phyloP scores from a whole-genome alignment of 2,888 invertebrate genomes.

The Pasiphila rectangulata region DNA sequence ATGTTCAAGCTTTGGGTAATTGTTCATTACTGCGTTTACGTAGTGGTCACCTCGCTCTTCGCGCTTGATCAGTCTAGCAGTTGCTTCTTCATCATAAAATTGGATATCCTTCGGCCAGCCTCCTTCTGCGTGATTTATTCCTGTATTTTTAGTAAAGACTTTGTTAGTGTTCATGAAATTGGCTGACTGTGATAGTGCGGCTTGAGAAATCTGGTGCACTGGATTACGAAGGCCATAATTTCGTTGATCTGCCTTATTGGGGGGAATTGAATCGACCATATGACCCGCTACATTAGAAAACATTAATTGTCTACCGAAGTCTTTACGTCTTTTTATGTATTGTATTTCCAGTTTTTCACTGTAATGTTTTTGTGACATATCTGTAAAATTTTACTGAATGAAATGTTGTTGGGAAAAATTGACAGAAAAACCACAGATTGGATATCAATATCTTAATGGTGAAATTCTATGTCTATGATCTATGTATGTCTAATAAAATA shows the following conservation, averaged over 20 bases:
- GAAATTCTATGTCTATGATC: too few species aligned
- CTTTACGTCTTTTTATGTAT: slow-evolving; percentile 62
- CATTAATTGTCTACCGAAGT: slow-evolving; percentile 69
- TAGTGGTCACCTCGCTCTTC: slow-evolving; percentile 88
- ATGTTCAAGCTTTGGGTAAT: slow-evolving; percentile 79
- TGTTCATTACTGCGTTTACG: slow-evolving; percentile 80
- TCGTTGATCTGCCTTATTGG: slow-evolving; percentile 50
- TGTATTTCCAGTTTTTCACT: slow-evolving; percentile 34
- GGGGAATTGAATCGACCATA: slow-evolving; percentile 51
- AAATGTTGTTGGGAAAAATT: too few species aligned
- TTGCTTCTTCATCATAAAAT: slow-evolving; percentile 83
- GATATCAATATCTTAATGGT: too few species aligned
- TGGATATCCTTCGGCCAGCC: slow-evolving; percentile 90
- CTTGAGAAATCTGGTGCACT: slow-evolving; percentile 61
- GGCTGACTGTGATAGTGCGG: slow-evolving; percentile 47
- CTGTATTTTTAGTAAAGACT: slow-evolving; percentile 69
- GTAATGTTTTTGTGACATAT: too few species aligned
- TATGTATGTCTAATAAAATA: too few species aligned
- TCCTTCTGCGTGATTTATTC: slow-evolving; percentile 87
- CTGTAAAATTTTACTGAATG: too few species aligned
- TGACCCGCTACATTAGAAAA: slow-evolving; percentile 56
- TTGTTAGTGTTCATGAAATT: slow-evolving; percentile 80
- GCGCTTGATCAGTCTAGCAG: slow-evolving; percentile 85
- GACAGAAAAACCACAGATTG: too few species aligned
- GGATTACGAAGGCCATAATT: slow-evolving; percentile 69